Base-by-base conservation (phyloP, 2,888 invertebrate genomes). In the Crocallis elinguaria region DNA sequence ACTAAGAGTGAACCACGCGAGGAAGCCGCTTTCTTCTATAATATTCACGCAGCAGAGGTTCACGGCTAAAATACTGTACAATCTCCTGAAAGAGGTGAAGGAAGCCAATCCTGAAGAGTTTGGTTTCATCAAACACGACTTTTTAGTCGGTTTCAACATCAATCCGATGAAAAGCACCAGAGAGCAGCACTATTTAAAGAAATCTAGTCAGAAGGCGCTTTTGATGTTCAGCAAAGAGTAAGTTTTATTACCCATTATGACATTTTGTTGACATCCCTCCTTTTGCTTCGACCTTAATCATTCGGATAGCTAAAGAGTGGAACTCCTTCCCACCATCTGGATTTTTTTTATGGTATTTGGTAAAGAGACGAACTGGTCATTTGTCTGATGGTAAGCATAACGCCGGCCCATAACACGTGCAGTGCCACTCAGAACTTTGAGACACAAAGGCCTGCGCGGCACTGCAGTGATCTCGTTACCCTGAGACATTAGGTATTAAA, bases 1-100 rank as follows among this genome's bases (percentile, higher is more conserved):
- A 11, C 51, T 82, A 14, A 75, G 68, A 66, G 58, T 81, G 0
- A 91, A 92, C 54, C 67, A 51, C 13, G 14, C 63, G 0, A 73
- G 76, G 9, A 88, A 93, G 64, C 86, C 91, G 4, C 79, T 96
- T 7, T 95, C 94, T 42, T 94, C 93, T 0, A 93, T 97, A 12
- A 92, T 97, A 54, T 96, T 97, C 78, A 95, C 95, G 0, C 86
- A 94, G 66, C 92, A 95, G 62, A 89, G 97, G 38, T 94, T 95
- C 64, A 95, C 96, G 0, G 95, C 97, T 0, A 95, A 96, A 82
- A 91, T 96, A 5, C 69, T 98, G 0, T 95, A 92, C 73, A 94
- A 95, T 56, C 74, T 96, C 2, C 67, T 97, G 3, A 92, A 93
- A 50, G 82, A 88, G 0, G 92, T 92, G 0, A 85, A 82, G 7